These are phyloP conservation scores for Hystrix brachyura DNA, from an alignment of 2,113 vertebrate species.

Conservation along the genomic window DNA sequence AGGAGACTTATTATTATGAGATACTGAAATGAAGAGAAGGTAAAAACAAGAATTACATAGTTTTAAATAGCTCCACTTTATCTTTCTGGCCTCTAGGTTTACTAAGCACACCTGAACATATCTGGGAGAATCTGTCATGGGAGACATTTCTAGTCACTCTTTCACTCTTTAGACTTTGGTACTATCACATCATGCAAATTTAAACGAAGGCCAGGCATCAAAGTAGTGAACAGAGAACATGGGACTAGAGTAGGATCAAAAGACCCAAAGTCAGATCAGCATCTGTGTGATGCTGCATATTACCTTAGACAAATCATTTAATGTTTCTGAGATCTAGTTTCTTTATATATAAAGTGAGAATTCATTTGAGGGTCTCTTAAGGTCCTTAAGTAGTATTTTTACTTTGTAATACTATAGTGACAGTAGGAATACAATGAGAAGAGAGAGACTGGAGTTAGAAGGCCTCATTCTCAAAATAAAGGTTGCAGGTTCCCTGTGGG, in stretches of 20 bases:
- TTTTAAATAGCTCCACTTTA: not conserved
- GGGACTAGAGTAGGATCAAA: not conserved
- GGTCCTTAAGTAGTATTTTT: not conserved
- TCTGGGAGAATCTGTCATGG: not conserved
- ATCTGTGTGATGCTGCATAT: not conserved
- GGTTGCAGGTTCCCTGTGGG: not conserved
- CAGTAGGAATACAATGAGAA: not conserved
- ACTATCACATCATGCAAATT: not conserved
- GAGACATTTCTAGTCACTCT: not conserved
- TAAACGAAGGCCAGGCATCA: not conserved
- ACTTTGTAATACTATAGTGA: not conserved
- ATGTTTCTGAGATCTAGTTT: not conserved
- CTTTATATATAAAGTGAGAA: not conserved
- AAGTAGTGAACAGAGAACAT: not conserved
- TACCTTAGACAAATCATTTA: not conserved
- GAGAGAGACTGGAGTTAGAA: not conserved
- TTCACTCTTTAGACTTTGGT: not conserved
- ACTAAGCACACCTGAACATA: not conserved
- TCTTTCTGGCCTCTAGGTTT: slow-evolving; percentile 14
- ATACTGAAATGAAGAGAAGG: not conserved
- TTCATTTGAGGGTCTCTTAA: not conserved
- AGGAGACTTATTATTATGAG: not conserved
- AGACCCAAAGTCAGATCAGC: not conserved
- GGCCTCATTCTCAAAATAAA: not conserved
- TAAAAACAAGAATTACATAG: not conserved